Conservation (phyloP, 2,888 invertebrate species). For the Eupithecia subumbrata region DNA sequence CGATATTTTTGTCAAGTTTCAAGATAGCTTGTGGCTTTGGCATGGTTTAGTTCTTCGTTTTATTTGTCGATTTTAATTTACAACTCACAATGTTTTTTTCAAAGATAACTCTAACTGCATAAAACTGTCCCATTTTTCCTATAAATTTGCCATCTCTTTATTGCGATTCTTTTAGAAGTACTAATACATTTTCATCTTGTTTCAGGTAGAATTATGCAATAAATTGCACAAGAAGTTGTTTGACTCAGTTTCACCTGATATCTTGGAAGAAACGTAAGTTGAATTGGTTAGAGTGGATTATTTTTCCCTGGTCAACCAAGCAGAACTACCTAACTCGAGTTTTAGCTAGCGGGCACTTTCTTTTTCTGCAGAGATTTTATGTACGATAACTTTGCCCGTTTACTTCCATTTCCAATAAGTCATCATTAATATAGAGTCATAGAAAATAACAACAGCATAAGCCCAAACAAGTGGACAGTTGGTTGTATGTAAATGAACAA, state of each 20-base stretch:
- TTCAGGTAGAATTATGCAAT: slow-evolving; percentile 84
- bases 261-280: slow-evolving; percentile 78
- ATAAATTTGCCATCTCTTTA: background rate
- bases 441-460: background rate
- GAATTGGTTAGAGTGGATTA: slow-evolving; percentile 59
- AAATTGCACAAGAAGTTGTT: slow-evolving; percentile 79
- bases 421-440: background rate
- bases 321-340: background rate
- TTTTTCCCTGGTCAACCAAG: slow-evolving; percentile 47
- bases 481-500: background rate
- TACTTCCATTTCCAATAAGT: background rate
- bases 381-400: background rate
- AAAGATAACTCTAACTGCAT: background rate
- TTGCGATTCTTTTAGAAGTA: slow-evolving; percentile 49
- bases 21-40: slow-evolving; percentile 11
- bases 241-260: slow-evolving; percentile 64
- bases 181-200: slow-evolving; percentile 83
- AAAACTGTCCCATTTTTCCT: background rate
- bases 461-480: slow-evolving; percentile 9
- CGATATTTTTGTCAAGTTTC: slow-evolving; percentile 1
- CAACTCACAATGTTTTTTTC: background rate
- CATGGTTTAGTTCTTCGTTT: background rate
- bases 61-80: background rate
- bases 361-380: background rate
- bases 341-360: background rate